Percentiles rank a stretch among this genome's conserved stretches.
Evolutionary conservation across 2,113 vertebrate species (phyloP).

Genomic region (Herpetotheres cachinnans): DNA sequence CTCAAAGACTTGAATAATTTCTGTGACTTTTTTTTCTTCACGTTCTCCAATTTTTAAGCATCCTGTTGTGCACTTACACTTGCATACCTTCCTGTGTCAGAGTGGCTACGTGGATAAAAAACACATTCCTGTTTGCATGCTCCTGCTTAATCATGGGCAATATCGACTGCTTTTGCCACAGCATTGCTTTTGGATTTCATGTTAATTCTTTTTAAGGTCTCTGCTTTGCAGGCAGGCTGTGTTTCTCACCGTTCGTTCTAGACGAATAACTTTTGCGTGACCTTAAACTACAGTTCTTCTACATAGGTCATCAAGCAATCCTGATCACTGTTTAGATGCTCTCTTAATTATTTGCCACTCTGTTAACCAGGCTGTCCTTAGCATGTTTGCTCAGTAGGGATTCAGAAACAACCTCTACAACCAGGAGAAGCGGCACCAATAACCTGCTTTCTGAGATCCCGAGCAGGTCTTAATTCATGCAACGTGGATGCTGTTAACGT

Average conservation of each 20-base stretch:
- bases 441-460: neutral
- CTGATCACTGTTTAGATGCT: neutral
- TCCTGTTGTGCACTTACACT: neutral
- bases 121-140: neutral
- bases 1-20: neutral
- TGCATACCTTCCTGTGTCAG: neutral
- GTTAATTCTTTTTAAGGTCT: neutral
- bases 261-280: neutral
- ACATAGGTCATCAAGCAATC: neutral
- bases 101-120: neutral
- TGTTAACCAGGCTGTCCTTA: neutral
- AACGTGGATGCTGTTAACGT: neutral
- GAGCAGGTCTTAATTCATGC: fast-evolving
- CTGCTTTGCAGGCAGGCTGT: neutral
- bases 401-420: neutral
- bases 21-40: neutral
- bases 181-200: neutral
- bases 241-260: neutral
- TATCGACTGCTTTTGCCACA: neutral
- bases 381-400: neutral
- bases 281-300: neutral
- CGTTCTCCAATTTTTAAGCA: neutral
- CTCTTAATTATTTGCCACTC: neutral
- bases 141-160: neutral
- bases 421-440: neutral